Base-by-base conservation (phyloP, 92 coral and sea anemone species). In the Parazoanthus atlanticus region DNA sequence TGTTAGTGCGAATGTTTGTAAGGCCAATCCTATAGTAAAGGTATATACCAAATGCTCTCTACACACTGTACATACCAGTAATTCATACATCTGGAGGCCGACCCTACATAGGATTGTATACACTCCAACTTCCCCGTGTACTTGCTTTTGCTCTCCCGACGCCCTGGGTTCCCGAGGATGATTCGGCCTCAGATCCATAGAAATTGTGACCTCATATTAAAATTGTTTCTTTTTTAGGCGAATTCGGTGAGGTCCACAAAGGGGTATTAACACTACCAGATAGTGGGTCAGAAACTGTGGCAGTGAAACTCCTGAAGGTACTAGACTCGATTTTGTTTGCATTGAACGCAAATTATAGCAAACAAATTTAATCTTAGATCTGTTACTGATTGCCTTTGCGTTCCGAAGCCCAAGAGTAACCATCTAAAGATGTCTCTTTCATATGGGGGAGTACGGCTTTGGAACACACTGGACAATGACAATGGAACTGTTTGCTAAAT, bases 31-130 rank as follows among this genome's bases (percentile, higher is more conserved):
- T 30, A 31, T 75, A 3, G 75, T 21, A 12, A 46, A 31, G 29
- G 41, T 28, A 33, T 34, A 61, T 21, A 3, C 47, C 16, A 66
- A 46, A 82, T 15, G 6, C 17, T 83, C 32, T 61, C 73, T 5
- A 19, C 36, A 71, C 6, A 32, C 34, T 29, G 10, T 67, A 89
- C 98, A 88, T 66, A 96, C 99, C 97, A 95, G 89, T 21, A 92
- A 88, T 43, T 95, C 98, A 67, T 96, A 96, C 84, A 95, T 94
- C 30, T 90, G 85, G 78, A 71, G 86, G 11, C 94, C 98, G 30
- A 89, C 88, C 41, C 95, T 89, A 33, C 78, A 80, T 17, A 96
- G 91, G 72, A 88, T 85, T 10, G 91, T 82, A 82, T 93, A 93
- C 77, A 91, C 94, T 21, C 88, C 90, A 1, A 90, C 80, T 15